A percentile compares a stretch with the other conserved stretches of the same genome.
Evolutionary conservation across 2,888 invertebrate species (phyloP).

Genomic region (Lithophane socia): DNA sequence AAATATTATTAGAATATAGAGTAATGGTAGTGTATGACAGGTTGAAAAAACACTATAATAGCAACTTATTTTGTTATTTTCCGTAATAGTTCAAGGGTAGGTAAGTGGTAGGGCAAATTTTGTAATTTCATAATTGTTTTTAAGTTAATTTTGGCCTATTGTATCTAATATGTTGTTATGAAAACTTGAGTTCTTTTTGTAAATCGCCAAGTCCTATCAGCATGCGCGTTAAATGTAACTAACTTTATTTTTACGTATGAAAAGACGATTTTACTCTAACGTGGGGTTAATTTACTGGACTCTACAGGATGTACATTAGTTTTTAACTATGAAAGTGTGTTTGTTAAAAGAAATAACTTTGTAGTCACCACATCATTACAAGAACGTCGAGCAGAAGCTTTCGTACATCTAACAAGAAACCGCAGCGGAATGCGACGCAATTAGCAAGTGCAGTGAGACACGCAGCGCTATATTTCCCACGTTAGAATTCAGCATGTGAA

Average conservation of each 20-base stretch:
- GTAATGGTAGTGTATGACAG: background rate
- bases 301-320: background rate
- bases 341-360: background rate
- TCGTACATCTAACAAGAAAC: conserved; percentile 26
- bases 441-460: conserved; percentile 35
- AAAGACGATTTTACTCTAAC: background rate
- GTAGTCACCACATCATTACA: conserved; percentile 40
- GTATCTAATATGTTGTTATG: background rate
- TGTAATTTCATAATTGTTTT: background rate
- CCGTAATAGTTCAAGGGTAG: background rate
- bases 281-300: background rate
- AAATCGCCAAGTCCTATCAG: background rate
- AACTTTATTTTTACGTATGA: background rate
- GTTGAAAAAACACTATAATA: background rate
- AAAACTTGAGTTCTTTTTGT: too few species aligned
- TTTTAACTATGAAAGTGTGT: conserved; percentile 4
- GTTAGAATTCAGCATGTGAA: background rate
- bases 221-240: background rate
- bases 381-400: background rate
- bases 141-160: background rate
- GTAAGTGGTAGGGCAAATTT: background rate
- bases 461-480: conserved; percentile 8
- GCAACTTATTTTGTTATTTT: background rate
- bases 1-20: conserved; percentile 22
- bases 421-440: conserved; percentile 31